A percentile compares a stretch with the other conserved stretches of the same genome.
Evolutionary conservation across 2,797 vertebrate genomes (phyloP).

Genomic region (Anas acuta): DNA sequence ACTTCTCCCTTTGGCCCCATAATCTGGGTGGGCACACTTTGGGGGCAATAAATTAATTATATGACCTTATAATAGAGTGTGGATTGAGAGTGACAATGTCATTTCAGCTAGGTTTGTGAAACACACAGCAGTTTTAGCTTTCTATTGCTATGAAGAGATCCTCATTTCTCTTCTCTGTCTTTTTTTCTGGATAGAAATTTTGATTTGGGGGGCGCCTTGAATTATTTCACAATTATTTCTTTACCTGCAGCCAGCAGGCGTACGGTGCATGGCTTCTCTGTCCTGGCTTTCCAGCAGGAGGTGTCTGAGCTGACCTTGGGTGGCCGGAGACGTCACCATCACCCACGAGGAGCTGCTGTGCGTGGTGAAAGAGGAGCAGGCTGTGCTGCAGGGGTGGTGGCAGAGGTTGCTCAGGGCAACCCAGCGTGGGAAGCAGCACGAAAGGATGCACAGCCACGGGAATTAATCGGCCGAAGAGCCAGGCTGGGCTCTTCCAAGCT

Average conservation of each 20-base stretch:
- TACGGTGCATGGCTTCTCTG: rapidly evolving
- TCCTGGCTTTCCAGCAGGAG: not conserved
- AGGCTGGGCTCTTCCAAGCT: not conserved
- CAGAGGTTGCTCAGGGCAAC: not conserved
- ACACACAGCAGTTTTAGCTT: not conserved
- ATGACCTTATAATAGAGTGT: not conserved
- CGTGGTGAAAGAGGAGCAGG: not conserved
- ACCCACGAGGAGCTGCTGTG: not conserved
- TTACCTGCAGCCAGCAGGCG: not conserved
- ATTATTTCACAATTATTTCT: not conserved
- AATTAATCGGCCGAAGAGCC: not conserved
- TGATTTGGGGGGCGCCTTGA: rapidly evolving
- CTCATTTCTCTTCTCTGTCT: not conserved
- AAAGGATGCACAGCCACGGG: not conserved
- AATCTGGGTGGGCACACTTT: slow-evolving; percentile 4
- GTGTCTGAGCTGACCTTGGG: not conserved
- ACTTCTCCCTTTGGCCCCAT: not conserved
- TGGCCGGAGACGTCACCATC: not conserved
- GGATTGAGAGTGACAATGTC: not conserved
- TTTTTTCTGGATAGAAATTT: not conserved
- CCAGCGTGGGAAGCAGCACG: rapidly evolving
- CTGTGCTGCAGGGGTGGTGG: not conserved
- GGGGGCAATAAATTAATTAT: slow-evolving; percentile 20
- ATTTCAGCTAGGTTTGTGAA: not conserved
- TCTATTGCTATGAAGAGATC: not conserved